Conservation (phyloP, 2,888 invertebrate genomes). For the Nebria salina region DNA sequence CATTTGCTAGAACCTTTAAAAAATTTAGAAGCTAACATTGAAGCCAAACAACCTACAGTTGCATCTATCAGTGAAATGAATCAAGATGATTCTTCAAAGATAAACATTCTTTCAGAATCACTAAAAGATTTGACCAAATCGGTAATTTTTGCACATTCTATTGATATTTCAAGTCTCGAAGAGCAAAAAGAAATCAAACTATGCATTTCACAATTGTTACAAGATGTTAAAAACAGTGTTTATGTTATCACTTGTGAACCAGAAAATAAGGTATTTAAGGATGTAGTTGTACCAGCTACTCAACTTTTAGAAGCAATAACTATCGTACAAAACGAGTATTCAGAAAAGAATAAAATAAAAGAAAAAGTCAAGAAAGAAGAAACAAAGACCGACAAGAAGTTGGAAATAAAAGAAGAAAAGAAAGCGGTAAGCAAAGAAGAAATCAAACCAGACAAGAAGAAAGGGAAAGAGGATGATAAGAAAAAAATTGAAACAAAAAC, state of each 20-base stretch:
- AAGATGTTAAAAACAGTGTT: slow-evolving; percentile 42
- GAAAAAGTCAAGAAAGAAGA: slow-evolving; percentile 50
- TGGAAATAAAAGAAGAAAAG: not conserved
- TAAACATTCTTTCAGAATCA: slow-evolving; percentile 35
- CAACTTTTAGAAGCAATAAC: slow-evolving; percentile 23
- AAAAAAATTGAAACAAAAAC: not conserved
- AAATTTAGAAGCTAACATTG: slow-evolving; percentile 11
- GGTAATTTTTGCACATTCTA: slow-evolving; percentile 33
- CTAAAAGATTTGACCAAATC: slow-evolving; percentile 41
- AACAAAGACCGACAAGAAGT: not conserved
- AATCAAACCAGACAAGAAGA: slow-evolving; percentile 3
- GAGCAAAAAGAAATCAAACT: slow-evolving; percentile 35
- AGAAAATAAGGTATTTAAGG: slow-evolving; percentile 25
- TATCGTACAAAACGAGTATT: slow-evolving; percentile 5
- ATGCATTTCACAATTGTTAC: slow-evolving; percentile 33
- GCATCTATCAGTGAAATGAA: slow-evolving; percentile 14
- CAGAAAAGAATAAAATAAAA: slow-evolving; percentile 48
- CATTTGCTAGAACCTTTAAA: slow-evolving; percentile 27
- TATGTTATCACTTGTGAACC: slow-evolving; percentile 20
- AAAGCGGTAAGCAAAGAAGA: not conserved
- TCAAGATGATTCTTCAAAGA: slow-evolving; percentile 23
- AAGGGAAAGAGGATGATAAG: not conserved
- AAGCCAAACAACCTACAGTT: slow-evolving; percentile 25
- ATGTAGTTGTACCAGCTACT: slow-evolving; percentile 7
- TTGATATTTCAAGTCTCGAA: slow-evolving; percentile 9